phyloP scores from a whole-genome alignment of 1,140 invertebrate species.

The Brachionus asplanchnoidis region DNA sequence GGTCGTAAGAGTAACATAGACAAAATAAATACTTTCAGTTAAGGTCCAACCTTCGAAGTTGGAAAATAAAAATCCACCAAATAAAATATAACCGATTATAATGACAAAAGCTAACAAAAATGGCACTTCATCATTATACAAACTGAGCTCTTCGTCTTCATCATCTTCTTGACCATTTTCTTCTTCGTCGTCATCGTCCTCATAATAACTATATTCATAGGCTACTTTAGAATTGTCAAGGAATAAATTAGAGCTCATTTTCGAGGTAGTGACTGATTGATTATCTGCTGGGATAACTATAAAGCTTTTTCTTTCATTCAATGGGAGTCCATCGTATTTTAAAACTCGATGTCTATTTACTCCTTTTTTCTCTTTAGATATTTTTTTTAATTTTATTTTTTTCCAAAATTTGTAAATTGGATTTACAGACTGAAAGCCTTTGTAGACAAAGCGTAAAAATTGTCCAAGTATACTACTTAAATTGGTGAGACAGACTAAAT shows the following conservation, averaged over 20 bases:
- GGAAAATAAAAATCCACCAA: slow-evolving; percentile 81
- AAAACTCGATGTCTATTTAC: neutral
- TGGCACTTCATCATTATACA: slow-evolving; percentile 50
- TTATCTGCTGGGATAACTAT: neutral
- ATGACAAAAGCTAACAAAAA: slow-evolving; percentile 78
- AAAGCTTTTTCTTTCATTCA: slow-evolving; percentile 8
- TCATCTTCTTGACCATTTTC: slow-evolving; percentile 46
- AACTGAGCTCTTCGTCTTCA: slow-evolving; percentile 48
- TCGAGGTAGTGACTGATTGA: neutral
- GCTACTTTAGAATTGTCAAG: neutral
- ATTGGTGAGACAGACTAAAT: slow-evolving; percentile 35
- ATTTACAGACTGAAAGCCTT: neutral
- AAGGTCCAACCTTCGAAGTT: slow-evolving; percentile 76
- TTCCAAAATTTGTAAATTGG: slow-evolving; percentile 15
- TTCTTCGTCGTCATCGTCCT: neutral
- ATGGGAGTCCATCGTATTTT: neutral
- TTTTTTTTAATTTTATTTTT: neutral
- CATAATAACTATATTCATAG: neutral
- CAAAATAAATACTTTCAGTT: slow-evolving; percentile 87
- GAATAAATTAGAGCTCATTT: neutral
- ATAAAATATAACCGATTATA: slow-evolving; percentile 79
- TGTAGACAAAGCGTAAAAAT: slow-evolving; percentile 3
- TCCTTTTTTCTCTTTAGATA: neutral
- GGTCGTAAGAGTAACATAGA: slow-evolving; percentile 72
- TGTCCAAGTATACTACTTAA: slow-evolving; percentile 1